A percentile compares a stretch with the other conserved stretches of the same genome.
phyloP scores from a whole-genome alignment of 2,888 invertebrate genomes.

The Idaea biselata region DNA sequence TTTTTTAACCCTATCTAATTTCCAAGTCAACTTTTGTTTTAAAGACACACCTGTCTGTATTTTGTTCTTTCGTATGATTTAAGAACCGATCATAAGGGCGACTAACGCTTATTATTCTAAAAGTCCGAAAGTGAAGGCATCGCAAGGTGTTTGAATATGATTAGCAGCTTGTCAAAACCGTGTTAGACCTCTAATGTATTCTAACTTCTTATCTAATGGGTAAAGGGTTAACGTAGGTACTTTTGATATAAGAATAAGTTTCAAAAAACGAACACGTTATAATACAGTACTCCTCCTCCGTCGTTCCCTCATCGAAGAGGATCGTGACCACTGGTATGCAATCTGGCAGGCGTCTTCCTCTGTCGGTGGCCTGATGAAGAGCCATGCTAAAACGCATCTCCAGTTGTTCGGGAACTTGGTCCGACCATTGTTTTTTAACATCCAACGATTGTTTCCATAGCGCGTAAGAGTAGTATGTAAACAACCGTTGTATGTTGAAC shows the following conservation, averaged over 20 bases:
- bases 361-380: too few relatives aligned
- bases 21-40: slow-evolving; percentile 1
- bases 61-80: slow-evolving; percentile 35
- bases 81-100: slow-evolving; percentile 24
- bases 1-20: slow-evolving; percentile 21
- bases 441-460: too few relatives aligned
- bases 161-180: slow-evolving; percentile 79
- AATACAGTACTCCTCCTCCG: too few relatives aligned
- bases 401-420: too few relatives aligned
- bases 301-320: too few relatives aligned
- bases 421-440: too few relatives aligned
- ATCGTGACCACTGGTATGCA: too few relatives aligned
- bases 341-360: too few relatives aligned
- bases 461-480: too few relatives aligned
- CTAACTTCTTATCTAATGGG: slow-evolving; percentile 65
- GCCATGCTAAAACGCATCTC: too few relatives aligned
- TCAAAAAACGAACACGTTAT: background rate
- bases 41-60: slow-evolving; percentile 41
- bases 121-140: slow-evolving; percentile 54
- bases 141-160: slow-evolving; percentile 80
- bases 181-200: slow-evolving; percentile 70
- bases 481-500: too few relatives aligned
- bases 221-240: slow-evolving; percentile 58
- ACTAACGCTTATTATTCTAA: slow-evolving; percentile 68
- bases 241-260: slow-evolving; percentile 5